These are phyloP conservation scores for Eristalis intricaria DNA, from an alignment of 2,888 invertebrate species.

Conservation along the genomic window DNA sequence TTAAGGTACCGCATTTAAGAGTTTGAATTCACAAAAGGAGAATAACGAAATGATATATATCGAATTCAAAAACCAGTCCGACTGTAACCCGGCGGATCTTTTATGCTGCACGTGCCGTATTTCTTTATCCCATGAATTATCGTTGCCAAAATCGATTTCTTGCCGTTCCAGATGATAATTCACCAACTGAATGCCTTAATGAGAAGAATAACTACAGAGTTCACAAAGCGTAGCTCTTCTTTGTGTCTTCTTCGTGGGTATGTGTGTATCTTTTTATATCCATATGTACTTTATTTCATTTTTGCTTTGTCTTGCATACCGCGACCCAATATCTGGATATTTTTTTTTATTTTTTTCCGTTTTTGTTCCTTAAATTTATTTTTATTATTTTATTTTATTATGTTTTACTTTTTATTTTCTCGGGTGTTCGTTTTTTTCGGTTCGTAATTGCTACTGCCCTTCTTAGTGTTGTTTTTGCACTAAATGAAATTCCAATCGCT, in stretches of 20 bases:
- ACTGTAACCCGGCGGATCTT: neutral
- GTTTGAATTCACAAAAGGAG: neutral
- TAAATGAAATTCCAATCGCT: constrained; percentile 67
- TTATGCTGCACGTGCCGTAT: neutral
- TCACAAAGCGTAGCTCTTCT: constrained; percentile 49
- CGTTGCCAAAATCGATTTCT: neutral
- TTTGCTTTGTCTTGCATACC: constrained; percentile 66
- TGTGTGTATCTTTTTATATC: constrained; percentile 59
- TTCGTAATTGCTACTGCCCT: constrained; percentile 62
- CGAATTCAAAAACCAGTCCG: neutral
- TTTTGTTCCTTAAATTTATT: constrained; percentile 41
- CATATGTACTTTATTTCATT: constrained; percentile 51
- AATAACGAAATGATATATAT: neutral
- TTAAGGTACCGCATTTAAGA: neutral
- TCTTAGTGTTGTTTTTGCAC: constrained; percentile 54
- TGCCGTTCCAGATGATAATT: neutral
- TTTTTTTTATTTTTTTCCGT: constrained; percentile 38
- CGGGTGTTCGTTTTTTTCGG: constrained; percentile 33
- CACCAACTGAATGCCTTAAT: neutral
- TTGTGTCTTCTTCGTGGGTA: constrained; percentile 52
- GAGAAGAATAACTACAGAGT: constrained; percentile 1
- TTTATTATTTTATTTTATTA: constrained; percentile 49
- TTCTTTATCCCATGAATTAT: neutral
- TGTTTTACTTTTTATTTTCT: constrained; percentile 58
- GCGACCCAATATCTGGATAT: constrained; percentile 64